phyloP scores from a whole-genome alignment of 1,140 invertebrate species.

The Macrobrachium nipponense region DNA sequence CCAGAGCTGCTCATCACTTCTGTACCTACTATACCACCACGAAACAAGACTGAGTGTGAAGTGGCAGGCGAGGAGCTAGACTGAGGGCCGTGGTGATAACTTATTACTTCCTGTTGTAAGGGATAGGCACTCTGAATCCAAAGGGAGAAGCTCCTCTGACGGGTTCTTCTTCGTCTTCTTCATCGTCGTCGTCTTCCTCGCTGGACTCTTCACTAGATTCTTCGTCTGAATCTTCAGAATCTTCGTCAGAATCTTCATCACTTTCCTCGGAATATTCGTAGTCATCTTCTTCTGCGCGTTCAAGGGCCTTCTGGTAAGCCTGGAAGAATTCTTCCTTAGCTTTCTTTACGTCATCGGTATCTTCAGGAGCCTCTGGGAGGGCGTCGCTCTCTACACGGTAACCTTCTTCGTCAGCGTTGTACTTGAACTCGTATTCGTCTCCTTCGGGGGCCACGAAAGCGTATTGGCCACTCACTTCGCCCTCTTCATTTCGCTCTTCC shows the following conservation, averaged over 20 bases:
- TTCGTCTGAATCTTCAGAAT: no score
- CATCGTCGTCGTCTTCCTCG: slow-evolving; percentile 40
- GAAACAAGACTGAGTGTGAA: not conserved
- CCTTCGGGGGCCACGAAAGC: slow-evolving; percentile 68
- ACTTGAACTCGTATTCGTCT: slow-evolving; percentile 67
- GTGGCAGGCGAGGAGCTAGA: slow-evolving; percentile 5
- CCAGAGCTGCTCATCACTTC: not conserved
- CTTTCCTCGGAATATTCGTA: slow-evolving; percentile 55
- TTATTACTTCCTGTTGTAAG: not conserved
- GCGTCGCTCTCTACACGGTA: slow-evolving; percentile 64
- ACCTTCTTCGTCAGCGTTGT: slow-evolving; percentile 68
- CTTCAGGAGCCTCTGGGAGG: slow-evolving; percentile 61
- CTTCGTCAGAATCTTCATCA: slow-evolving; percentile 32
- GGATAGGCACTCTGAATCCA: not conserved
- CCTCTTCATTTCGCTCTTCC: slow-evolving; percentile 65
- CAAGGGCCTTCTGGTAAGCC: slow-evolving; percentile 59
- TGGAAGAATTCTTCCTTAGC: slow-evolving; percentile 61
- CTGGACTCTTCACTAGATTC: slow-evolving; percentile 41
- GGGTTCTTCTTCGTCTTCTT: slow-evolving; percentile 38
- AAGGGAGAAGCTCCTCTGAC: slow-evolving; percentile 4
- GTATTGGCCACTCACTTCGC: slow-evolving; percentile 68
- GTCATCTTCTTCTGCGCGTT: slow-evolving; percentile 55
- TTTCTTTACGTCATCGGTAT: slow-evolving; percentile 63
- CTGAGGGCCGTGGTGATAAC: not conserved
- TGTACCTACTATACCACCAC: not conserved